Evolutionary conservation across 2,888 invertebrate genomes (phyloP).

Genomic region (Eupithecia inturbata): DNA sequence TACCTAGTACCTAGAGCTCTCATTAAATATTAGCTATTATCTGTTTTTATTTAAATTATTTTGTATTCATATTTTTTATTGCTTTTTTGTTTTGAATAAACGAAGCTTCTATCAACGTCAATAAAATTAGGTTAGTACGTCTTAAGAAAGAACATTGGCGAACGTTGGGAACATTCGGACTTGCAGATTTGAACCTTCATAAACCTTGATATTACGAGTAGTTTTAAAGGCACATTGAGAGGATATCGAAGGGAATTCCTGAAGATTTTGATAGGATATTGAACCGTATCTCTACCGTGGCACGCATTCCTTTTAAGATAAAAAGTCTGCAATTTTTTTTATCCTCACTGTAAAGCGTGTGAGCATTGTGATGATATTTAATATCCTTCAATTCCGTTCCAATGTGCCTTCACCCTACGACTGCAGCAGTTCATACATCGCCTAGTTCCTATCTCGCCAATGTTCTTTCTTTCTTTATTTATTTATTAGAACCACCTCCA

Average conservation of each 20-base stretch:
- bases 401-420: neutral
- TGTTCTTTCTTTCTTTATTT: neutral
- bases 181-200: neutral
- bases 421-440: neutral
- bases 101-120: neutral
- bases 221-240: neutral
- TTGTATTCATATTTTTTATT: conserved; percentile 3
- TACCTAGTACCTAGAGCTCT: conserved; percentile 50
- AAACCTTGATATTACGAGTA: neutral
- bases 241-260: neutral
- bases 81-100: neutral
- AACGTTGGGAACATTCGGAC: neutral
- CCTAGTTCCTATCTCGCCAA: neutral
- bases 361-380: neutral
- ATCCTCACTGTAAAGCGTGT: neutral
- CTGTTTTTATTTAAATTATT: conserved; percentile 53
- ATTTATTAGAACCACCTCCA: neutral
- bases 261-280: neutral
- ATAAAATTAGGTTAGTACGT: neutral
- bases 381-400: neutral
- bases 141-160: neutral
- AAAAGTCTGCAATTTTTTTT: neutral
- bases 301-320: neutral
- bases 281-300: neutral
- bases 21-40: conserved; percentile 66